phyloP scores from a whole-genome alignment of 2,888 invertebrate genomes.

The Metallyticus violacea region DNA sequence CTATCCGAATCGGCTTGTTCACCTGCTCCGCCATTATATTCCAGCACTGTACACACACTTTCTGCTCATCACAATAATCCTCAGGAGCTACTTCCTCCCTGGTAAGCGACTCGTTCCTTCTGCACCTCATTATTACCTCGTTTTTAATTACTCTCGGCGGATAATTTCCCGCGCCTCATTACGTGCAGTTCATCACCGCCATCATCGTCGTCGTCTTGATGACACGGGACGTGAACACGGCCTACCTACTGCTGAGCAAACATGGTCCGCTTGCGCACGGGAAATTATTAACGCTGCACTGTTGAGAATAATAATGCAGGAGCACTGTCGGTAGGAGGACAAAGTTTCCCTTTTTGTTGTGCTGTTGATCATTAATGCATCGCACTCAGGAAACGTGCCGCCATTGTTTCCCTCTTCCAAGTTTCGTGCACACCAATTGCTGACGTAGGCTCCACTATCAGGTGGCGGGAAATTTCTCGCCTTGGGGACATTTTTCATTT shows the following conservation, averaged over 20 bases:
- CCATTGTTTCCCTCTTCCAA: neutral
- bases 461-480: neutral
- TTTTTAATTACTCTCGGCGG: neutral
- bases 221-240: neutral
- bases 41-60: too few species aligned
- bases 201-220: too few species aligned
- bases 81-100: neutral
- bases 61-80: neutral
- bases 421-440: neutral
- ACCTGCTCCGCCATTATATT: too few species aligned
- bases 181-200: neutral
- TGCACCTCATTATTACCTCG: neutral
- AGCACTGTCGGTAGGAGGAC: too few species aligned
- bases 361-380: neutral
- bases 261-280: neutral
- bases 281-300: neutral
- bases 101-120: neutral
- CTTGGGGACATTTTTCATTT: neutral
- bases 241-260: neutral
- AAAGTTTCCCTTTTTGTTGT: neutral
- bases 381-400: neutral
- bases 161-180: neutral
- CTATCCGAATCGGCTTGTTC: too few species aligned
- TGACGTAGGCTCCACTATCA: too few species aligned
- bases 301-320: neutral